phyloP scores from a whole-genome alignment of 2,797 vertebrate genomes.

The Lateolabrax maculatus region DNA sequence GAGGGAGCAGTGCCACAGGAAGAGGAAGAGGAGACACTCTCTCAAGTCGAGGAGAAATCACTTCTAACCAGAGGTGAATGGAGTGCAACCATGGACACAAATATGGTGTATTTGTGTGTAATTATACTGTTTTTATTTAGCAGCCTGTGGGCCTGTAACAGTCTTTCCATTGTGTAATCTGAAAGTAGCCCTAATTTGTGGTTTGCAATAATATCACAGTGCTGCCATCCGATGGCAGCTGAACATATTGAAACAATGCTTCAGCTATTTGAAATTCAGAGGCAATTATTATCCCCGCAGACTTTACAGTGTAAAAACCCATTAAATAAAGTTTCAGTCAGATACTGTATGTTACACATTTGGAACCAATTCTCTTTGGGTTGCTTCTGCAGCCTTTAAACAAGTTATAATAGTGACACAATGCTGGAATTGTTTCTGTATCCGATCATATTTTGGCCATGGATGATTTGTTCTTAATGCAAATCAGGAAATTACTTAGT shows the following conservation, averaged over 20 bases:
- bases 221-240: conserved; percentile 67
- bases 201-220: conserved; percentile 53
- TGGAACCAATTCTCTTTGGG: background rate
- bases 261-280: conserved; percentile 14
- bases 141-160: conserved; percentile 3
- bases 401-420: background rate
- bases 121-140: conserved; percentile 29
- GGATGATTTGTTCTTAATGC: conserved; percentile 21
- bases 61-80: conserved; percentile 68
- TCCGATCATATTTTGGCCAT: conserved; percentile 23
- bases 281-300: conserved; percentile 10
- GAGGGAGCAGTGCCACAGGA: conserved; percentile 93
- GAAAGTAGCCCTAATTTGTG: conserved; percentile 13
- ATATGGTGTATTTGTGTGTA: conserved; percentile 42
- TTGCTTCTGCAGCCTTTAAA: conserved; percentile 20
- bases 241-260: conserved; percentile 36
- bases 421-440: conserved; percentile 20
- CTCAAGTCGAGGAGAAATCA: conserved; percentile 86
- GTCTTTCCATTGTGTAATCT: conserved; percentile 45
- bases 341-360: background rate
- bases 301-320: background rate
- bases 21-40: conserved; percentile 93
- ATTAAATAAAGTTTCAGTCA: background rate
- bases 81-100: conserved; percentile 19
- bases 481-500: conserved; percentile 20